A percentile compares a stretch with the other conserved stretches of the same genome.
Evolutionary conservation across 2,113 vertebrate species (phyloP).

Genomic region (Nothocercus julius): DNA sequence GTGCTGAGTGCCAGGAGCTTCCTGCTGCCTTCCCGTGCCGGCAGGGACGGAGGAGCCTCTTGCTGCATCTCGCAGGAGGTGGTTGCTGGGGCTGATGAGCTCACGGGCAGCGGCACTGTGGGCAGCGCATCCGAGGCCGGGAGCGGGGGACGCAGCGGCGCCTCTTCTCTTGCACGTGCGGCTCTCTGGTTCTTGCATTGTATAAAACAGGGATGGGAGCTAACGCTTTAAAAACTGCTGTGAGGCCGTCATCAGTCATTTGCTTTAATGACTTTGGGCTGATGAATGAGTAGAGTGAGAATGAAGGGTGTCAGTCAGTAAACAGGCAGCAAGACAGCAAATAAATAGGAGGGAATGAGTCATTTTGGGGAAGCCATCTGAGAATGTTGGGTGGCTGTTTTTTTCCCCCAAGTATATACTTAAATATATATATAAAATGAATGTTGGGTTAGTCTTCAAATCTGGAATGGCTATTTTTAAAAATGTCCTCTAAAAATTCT

Average conservation of each 20-base stretch:
- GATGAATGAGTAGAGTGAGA: constrained; percentile 9
- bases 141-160: not conserved
- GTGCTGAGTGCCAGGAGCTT: not conserved
- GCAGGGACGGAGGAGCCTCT: not conserved
- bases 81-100: not conserved
- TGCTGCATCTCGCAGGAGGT: not conserved
- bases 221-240: constrained; percentile 5
- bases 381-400: not conserved
- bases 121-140: not conserved
- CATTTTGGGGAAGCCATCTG: constrained; percentile 16
- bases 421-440: constrained; percentile 9
- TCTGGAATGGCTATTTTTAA: constrained; percentile 21
- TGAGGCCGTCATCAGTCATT: constrained; percentile 5
- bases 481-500: not conserved
- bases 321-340: constrained; percentile 39
- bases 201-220: not conserved
- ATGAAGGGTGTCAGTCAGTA: constrained; percentile 44
- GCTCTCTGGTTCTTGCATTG: not conserved
- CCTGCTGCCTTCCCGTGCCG: not conserved
- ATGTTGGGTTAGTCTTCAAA: constrained; percentile 16
- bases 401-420: constrained; percentile 8
- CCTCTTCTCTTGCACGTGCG: not conserved
- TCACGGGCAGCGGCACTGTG: not conserved
- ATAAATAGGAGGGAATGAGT: constrained; percentile 42
- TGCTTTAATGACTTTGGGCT: constrained; percentile 17